These are phyloP conservation scores for Drosophila nigritarsus DNA, from an alignment of 2,888 invertebrate species.

Conservation along the genomic window DNA sequence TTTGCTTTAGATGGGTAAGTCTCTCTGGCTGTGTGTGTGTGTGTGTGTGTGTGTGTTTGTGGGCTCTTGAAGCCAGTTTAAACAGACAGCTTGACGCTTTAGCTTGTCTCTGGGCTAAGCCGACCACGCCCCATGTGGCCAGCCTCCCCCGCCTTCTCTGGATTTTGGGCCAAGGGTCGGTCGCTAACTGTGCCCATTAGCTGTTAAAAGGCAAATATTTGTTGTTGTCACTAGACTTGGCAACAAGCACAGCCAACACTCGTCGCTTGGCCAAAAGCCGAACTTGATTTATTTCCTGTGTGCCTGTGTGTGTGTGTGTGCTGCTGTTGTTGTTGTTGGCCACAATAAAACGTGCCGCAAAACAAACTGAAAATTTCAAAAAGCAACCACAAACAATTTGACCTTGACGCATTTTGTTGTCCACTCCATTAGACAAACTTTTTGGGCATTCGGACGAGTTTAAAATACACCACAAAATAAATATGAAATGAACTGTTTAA, in stretches of 20 bases:
- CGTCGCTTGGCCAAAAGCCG: conserved; percentile 56
- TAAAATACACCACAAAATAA: conserved; percentile 12
- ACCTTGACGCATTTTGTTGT: conserved; percentile 55
- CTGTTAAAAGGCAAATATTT: conserved; percentile 75
- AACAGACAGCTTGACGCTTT: conserved; percentile 74
- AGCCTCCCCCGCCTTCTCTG: neutral
- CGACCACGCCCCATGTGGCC: conserved; percentile 18
- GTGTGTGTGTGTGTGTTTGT: conserved; percentile 6
- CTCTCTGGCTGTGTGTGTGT: conserved; percentile 8
- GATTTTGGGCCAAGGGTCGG: conserved; percentile 37
- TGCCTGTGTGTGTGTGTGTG: conserved; percentile 10
- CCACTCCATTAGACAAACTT: conserved; percentile 44
- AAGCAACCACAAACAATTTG: conserved; percentile 40
- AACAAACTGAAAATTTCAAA: conserved; percentile 38
- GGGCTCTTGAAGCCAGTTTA: conserved; percentile 36
- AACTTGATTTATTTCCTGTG: conserved; percentile 77
- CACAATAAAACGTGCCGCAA: conserved; percentile 73
- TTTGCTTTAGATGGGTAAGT: conserved; percentile 30
- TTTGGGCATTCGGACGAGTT: conserved; percentile 12
- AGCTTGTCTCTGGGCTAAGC: conserved; percentile 15
- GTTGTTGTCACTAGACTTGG: conserved; percentile 53
- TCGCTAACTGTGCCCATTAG: conserved; percentile 72
- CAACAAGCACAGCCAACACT: conserved; percentile 22
- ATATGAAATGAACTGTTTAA: neutral
- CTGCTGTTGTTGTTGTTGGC: conserved; percentile 32